Conservation (phyloP, 2,888 invertebrate genomes). For the Lamellibrachia satsuma region DNA sequence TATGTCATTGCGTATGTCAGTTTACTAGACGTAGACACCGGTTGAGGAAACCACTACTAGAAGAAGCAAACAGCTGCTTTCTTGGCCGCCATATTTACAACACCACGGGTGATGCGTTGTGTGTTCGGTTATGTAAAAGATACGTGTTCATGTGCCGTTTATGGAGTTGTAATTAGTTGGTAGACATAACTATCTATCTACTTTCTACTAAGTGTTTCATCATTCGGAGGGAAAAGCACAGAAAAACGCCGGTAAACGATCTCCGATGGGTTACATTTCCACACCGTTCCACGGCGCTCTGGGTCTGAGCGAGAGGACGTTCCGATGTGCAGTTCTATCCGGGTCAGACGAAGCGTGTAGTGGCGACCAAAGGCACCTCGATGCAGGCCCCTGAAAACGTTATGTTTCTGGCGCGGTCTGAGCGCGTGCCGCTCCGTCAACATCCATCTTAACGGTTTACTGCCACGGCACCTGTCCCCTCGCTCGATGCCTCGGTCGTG, state of each 20-base stretch:
- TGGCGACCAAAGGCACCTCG: neutral
- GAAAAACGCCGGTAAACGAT: neutral
- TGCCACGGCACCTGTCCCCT: conserved; percentile 6
- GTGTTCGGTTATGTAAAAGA: neutral
- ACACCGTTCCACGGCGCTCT: neutral
- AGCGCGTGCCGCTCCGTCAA: neutral
- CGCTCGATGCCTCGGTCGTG: conserved; percentile 3
- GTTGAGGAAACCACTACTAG: neutral
- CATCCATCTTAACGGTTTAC: conserved; percentile 10
- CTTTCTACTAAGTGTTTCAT: neutral
- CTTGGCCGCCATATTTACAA: neutral
- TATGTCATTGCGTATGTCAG: neutral
- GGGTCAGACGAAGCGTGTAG: neutral
- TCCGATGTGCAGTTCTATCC: neutral
- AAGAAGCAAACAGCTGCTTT: neutral
- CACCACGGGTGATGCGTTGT: neutral
- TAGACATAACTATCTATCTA: neutral
- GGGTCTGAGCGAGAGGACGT: neutral
- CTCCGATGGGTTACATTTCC: neutral
- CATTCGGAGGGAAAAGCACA: neutral
- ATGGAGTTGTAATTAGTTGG: neutral
- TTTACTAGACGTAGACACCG: neutral
- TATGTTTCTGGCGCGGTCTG: neutral
- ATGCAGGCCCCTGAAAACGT: neutral
- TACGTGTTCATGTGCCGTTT: neutral